Base-by-base conservation (phyloP, 2,113 vertebrate species). In the Bombycilla garrulus region DNA sequence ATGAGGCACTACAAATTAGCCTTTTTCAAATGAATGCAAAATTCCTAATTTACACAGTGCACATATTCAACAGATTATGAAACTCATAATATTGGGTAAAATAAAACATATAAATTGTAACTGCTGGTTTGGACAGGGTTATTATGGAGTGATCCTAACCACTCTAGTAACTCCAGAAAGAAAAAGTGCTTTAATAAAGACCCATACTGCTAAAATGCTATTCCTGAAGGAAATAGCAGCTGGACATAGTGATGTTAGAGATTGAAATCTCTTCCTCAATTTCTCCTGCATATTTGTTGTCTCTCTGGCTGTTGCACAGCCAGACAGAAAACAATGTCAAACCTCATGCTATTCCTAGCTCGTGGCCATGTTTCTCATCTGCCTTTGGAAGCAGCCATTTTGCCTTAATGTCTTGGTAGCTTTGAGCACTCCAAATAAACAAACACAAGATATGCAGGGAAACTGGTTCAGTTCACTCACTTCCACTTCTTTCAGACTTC, bases 11-110 rank as follows among this genome's bases (percentile, higher is more conserved):
- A 81, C n/a, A 81, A 88, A 93, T 84, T 42, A 77, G 38, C 15
- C 20, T 74, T 80, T 91, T 81, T 36, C 36, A 90, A 86, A 90
- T 64, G 20, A 86, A 90, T 60, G 72, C 76, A 88, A 86, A 88
- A 78, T 73, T 21, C 69, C 31, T 71, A 9, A 73, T 95, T 88
- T 86, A 80, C 38, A 80, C 47, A 51, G 15, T 36, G 31, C 54
- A 91, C 28, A 47, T 71, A 90, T 78, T 91, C 64, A 95, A 78
- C 31, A 86, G 62, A 62, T 70, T 66, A 92, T 4, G 36, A 83
- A 83, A 83, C 51, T 28, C 20, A 5, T 62, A 69, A 61, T 45
- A 47, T 4, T 53, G 42, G 10, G 50, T 47, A 44, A 84, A 69
- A 87, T 22, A 64, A 58, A 82, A 71, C 10, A 6, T 2, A 54